Conservation (phyloP, 1,140 invertebrate genomes). For the Drosophila prosaltans region DNA sequence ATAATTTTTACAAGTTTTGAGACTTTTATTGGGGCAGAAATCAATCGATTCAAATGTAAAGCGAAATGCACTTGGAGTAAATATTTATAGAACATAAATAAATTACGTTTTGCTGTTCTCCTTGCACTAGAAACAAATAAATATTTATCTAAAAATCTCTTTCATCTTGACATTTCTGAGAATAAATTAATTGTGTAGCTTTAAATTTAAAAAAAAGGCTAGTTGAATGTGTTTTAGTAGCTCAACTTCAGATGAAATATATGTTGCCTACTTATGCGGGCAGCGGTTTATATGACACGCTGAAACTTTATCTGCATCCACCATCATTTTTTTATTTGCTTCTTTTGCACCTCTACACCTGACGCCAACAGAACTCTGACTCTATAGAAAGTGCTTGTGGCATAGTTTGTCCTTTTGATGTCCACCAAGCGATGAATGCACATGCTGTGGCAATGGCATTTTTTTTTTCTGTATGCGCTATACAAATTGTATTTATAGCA, state of each 20-base stretch:
- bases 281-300: slow-evolving; percentile 5
- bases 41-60: no score
- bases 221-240: no score
- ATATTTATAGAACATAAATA: no score
- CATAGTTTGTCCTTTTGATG: slow-evolving; percentile 24
- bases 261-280: slow-evolving; percentile 17
- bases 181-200: no score
- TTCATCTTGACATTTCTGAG: no score
- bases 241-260: slow-evolving; percentile 4
- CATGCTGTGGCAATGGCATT: slow-evolving; percentile 44
- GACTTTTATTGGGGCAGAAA: no score
- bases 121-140: no score
- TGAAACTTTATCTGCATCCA: slow-evolving; percentile 7
- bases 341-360: background rate
- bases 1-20: no score
- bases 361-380: background rate
- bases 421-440: slow-evolving; percentile 51
- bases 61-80: no score
- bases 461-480: slow-evolving; percentile 36
- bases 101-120: no score
- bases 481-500: slow-evolving; percentile 78
- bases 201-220: no score
- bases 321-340: background rate
- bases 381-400: slow-evolving; percentile 9
- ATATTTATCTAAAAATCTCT: no score